Base-by-base conservation (phyloP, 2,113 vertebrate genomes). In the Felis chaus region DNA sequence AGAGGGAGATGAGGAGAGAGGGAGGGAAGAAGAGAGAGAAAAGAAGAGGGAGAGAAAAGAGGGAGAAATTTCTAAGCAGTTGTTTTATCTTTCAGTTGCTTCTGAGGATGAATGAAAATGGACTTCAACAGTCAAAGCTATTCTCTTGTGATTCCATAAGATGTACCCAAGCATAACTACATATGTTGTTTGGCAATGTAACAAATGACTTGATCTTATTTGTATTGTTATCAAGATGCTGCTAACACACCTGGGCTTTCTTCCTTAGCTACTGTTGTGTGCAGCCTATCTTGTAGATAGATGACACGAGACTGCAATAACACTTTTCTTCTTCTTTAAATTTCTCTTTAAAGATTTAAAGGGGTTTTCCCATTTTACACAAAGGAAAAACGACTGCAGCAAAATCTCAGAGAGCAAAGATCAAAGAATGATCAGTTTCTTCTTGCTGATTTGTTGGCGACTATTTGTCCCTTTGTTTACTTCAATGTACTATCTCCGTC, bases 301-400 rank as follows among this genome's bases (percentile, higher is more conserved):
- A 71, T 89, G 16, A 85, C 50, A 69, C 31, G 85, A 19, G 9
- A 39, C 66, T 68, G 23, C 2, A 68, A n/a, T 68, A 86, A 68
- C 25, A 65, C 27, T 76, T 93, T 78, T 85, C 36, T 84, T 78
- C 29, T 93, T 91, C 11, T 80, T 82, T 85, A 93, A 96, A 74
- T 81, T 80, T 39, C 36, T 91, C n/a, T 87, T 65, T 80, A 84
- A 96, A 93, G 11, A 90, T 23, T 55, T 39, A 83, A 29, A 7
- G 10, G 41, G 5, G 66, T 27, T 95, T 89, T 6, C 8, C 18
- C 48, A 87, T 41, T 45, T 93, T 82, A 31, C 33, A 87, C 48
- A 71, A 61, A 73, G 41, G 55, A 55, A 84, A 45, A 88, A 69
- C 16, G 23, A 85, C 39, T n/a, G 25, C 6, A 82, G 12, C 25